Evolutionary conservation across 2,888 invertebrate species (phyloP), one percentile per base, ranked within the genome.

Genomic region (Xestoiulus laeticollis): DNA sequence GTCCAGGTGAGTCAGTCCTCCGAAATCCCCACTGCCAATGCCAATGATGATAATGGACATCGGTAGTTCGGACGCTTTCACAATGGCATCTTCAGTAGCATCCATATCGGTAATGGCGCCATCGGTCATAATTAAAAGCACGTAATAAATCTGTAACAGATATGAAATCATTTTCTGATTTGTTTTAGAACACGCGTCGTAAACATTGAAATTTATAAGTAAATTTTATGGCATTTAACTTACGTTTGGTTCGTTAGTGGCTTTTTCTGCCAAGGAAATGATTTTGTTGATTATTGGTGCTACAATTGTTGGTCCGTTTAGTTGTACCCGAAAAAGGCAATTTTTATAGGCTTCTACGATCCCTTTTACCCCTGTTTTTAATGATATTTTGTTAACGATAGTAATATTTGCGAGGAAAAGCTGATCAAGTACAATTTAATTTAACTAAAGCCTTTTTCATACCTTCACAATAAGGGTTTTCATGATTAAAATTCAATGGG

Each of bases 31-130:
- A 90, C 93, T 92, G 30, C 94, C 94, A 84, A 94, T 93, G 19
- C 94, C 94, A 53, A 94, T 92, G 88, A 94, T 94, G 88, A 94
- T 94, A 87, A 94, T 94, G 1, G 94, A 94, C 91, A 94, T 91
- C 0, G 94, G 94, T 32, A 94, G 91, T n/a, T 90, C 90, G 10
- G 94, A 93, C 6, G 94, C 94, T 91, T 93, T 32, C 19, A 90
- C 26, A 91, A 90, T 92, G 32, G 92, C 91, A 44, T 90, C 90
- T 53, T 90, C 90, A 26, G 92, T 92, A 87, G 91, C 91, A 16
- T 90, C 91, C 90, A 93, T 92, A 90, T 93, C 93, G 5, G 92
- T 92, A 89, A 94, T 94, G 32, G 93, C 92, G 0, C 93, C 94
- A 90, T 94, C 94, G 4, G 94, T 94, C 87, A 94, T 92, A 88